phyloP scores from a whole-genome alignment of 1,140 invertebrate genomes.

The Hyphantria cunea region DNA sequence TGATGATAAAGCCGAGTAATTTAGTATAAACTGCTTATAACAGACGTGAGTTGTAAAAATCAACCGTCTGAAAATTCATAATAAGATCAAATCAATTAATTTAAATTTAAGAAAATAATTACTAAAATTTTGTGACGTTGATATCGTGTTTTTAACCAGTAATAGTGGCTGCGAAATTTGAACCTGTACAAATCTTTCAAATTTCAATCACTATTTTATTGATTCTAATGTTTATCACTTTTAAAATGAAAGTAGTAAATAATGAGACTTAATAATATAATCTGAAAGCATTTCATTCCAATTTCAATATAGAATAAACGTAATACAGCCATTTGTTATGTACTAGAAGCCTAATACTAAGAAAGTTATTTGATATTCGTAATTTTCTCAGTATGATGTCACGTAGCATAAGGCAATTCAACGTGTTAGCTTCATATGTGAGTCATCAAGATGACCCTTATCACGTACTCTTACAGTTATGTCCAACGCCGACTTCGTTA shows the following conservation, averaged over 20 bases:
- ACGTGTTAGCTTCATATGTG: slow-evolving; percentile 53
- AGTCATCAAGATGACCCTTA: slow-evolving; percentile 59
- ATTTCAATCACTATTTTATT: too few relatives aligned
- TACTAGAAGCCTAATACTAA: background rate
- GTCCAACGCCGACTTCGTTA: slow-evolving; percentile 10
- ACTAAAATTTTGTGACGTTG: too few relatives aligned
- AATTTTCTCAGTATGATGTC: slow-evolving; percentile 34
- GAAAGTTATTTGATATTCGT: slow-evolving; percentile 36
- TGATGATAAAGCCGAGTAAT: slow-evolving; percentile 45
- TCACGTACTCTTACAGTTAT: slow-evolving; percentile 49
- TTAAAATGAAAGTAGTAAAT: background rate
- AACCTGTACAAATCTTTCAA: too few relatives aligned
- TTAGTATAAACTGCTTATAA: slow-evolving; percentile 16
- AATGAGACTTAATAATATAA: background rate
- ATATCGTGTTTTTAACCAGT: too few relatives aligned
- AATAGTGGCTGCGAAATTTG: too few relatives aligned
- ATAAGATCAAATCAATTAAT: background rate
- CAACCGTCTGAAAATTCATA: slow-evolving; percentile 16
- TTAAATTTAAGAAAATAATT: too few relatives aligned
- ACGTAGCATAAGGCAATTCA: slow-evolving; percentile 47
- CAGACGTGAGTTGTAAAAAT: slow-evolving; percentile 23
- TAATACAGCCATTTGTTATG: slow-evolving; percentile 1
- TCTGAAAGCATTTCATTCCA: background rate
- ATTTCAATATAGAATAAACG: slow-evolving; percentile 7
- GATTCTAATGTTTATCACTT: too few relatives aligned